Conservation (phyloP, 2,888 invertebrate genomes). For the Tromatobia lineatoria region DNA sequence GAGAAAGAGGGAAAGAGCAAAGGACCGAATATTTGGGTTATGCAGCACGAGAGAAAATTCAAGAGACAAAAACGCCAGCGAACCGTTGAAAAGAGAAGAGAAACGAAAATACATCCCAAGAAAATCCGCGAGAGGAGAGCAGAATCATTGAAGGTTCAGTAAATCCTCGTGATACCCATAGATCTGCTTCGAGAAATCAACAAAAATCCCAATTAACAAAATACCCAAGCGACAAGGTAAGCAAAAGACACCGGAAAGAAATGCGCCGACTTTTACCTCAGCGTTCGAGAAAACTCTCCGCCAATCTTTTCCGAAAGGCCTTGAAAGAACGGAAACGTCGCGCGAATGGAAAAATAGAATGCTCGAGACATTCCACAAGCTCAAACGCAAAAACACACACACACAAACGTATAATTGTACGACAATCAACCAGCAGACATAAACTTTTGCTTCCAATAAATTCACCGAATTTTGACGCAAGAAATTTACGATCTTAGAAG, state of each 20-base stretch:
- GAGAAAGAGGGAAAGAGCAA: background rate
- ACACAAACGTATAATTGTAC: slow-evolving; percentile 3
- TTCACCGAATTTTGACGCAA: slow-evolving; percentile 4
- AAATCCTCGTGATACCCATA: background rate
- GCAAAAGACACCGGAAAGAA: slow-evolving; percentile 45
- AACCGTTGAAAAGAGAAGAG: background rate
- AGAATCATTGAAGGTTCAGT: slow-evolving; percentile 5
- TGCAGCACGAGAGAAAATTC: slow-evolving; percentile 21
- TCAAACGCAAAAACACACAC: background rate
- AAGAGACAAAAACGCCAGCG: background rate
- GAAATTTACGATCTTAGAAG: background rate
- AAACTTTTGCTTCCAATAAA: slow-evolving; percentile 14
- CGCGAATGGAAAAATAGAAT: background rate
- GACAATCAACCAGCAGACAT: slow-evolving; percentile 13
- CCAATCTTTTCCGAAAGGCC: slow-evolving; percentile 58
- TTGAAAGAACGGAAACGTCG: slow-evolving; percentile 24
- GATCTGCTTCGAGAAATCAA: background rate
- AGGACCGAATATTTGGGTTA: slow-evolving; percentile 38
- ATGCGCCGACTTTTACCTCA: slow-evolving; percentile 26
- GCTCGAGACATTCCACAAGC: slow-evolving; percentile 13
- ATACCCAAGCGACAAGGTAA: slow-evolving; percentile 18
- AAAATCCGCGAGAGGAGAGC: slow-evolving; percentile 35
- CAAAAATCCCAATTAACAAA: background rate
- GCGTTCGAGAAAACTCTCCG: slow-evolving; percentile 12
- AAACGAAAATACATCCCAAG: background rate